Base-by-base conservation (phyloP, 2,888 invertebrate species). In the Tenthredo notha region DNA sequence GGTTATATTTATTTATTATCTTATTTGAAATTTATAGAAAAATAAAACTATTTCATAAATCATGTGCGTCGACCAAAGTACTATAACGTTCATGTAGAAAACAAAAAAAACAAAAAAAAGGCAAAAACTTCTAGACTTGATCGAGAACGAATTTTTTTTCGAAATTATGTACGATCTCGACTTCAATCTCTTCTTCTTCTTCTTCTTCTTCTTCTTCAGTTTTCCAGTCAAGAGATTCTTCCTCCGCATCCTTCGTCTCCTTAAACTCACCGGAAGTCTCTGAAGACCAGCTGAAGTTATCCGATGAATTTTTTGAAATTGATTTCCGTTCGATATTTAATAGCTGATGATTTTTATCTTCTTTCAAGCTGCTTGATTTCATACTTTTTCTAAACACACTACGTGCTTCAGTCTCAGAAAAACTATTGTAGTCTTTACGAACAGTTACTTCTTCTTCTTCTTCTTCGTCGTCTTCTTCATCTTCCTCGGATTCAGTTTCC, bases 131-230 rank as follows among this genome's bases (percentile, higher is more conserved):
- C 33, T 33, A 67, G 15, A 33, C 67, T 18, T 67, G 33, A 67
- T 67, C 10, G 15, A 29, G 6, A 15, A 67, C 18, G 33, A 15
- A 33, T 15, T 15, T 54, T 29, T 54, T 54, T 29, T 2, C 18
- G n/a, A n/a, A 74, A 74, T 74, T 74, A 74, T 15, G n/a, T 2
- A 74, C 40, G 61, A 80, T 25, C 21, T 80, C 37, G 40, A 77
- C 54, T 54, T 61, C 21, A n/a, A 40, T 7, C 1, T 80, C 40
- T 37, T 80, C 80, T 9, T 80, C 80, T 9, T 80, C 80, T 54
- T 43, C 72, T 33, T 80, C 37, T 37, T 80, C 78, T 9, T 80
- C 78, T 9, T 37, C 54, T 54, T 74, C 72, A 15, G 80, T 80
- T 40, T 80, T 61, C 80, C 80, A 80, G n/a, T 40, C 25, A 0